phyloP scores from a whole-genome alignment of 2,888 invertebrate genomes.

The Phengaris arion region DNA sequence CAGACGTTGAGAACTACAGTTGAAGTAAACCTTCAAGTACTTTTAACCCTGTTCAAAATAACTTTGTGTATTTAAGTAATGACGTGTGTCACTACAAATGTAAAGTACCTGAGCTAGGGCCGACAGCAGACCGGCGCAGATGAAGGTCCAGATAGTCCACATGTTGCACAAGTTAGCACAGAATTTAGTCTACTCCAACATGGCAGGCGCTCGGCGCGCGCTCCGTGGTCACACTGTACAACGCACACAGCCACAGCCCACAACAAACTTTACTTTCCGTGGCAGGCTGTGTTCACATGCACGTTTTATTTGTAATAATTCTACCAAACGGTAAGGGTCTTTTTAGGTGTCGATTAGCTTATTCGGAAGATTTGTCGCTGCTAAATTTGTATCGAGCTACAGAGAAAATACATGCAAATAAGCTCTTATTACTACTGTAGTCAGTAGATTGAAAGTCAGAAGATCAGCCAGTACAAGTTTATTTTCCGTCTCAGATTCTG shows the following conservation, averaged over 20 bases:
- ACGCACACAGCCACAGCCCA: conserved; percentile 49
- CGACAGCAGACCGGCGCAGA: conserved; percentile 54
- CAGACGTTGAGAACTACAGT: conserved; percentile 18
- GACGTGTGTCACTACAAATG: not conserved
- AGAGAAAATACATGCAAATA: no score
- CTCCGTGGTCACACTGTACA: conserved; percentile 62
- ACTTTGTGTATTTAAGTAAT: not conserved
- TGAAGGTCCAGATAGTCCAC: conserved; percentile 52
- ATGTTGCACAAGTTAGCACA: conserved; percentile 50
- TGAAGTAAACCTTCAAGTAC: conserved; percentile 25
- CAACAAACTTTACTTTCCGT: conserved; percentile 74
- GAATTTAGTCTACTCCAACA: conserved; percentile 53
- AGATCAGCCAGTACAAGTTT: no score
- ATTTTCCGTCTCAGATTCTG: no score
- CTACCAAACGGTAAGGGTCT: not conserved
- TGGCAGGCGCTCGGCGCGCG: conserved; percentile 65
- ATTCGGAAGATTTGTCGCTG: no score
- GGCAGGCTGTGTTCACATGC: conserved; percentile 59
- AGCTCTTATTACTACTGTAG: no score
- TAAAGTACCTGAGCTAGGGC: conserved; percentile 60
- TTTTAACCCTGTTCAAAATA: not conserved
- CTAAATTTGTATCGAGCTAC: no score
- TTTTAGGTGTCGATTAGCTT: not conserved
- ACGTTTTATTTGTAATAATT: conserved; percentile 20
- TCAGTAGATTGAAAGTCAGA: no score